These are phyloP conservation scores for Lumbricus terrestris DNA, from an alignment of 2,888 invertebrate genomes.

Conservation along the genomic window DNA sequence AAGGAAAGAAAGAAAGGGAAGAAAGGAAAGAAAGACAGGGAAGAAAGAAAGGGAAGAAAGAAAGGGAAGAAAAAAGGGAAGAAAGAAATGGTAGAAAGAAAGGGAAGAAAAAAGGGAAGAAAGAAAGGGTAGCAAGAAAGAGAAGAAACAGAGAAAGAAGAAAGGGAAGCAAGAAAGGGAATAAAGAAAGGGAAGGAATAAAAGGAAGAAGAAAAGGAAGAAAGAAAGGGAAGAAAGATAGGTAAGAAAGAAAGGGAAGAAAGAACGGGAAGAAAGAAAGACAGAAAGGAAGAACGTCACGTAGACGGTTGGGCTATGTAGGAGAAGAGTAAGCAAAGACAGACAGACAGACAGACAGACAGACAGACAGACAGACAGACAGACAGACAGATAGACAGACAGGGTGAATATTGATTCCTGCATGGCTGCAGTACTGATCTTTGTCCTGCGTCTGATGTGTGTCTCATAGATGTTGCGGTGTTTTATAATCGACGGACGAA, in stretches of 20 bases:
- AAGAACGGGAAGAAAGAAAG: not conserved
- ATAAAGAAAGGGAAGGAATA: not conserved
- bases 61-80: not conserved
- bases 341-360: not conserved
- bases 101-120: not conserved
- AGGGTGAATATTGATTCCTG: not conserved
- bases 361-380: not conserved
- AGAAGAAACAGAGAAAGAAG: no score
- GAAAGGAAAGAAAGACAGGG: not conserved
- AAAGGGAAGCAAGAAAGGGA: not conserved
- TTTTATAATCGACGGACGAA: not conserved
- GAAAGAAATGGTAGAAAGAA: no score
- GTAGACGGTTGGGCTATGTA: no score
- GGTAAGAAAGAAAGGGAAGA: not conserved
- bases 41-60: no score
- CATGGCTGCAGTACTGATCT: not conserved
- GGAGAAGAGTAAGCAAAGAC: not conserved
- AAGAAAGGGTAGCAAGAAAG: not conserved
- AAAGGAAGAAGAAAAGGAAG: no score
- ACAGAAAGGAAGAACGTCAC: no score
- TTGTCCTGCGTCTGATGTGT: not conserved
- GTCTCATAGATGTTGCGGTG: not conserved
- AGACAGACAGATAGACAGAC: not conserved
- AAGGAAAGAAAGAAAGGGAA: not conserved
- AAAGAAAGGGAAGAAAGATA: not conserved